These are phyloP conservation scores for Alethe castanea DNA, from an alignment of 2,113 vertebrate genomes.

Conservation along the genomic window DNA sequence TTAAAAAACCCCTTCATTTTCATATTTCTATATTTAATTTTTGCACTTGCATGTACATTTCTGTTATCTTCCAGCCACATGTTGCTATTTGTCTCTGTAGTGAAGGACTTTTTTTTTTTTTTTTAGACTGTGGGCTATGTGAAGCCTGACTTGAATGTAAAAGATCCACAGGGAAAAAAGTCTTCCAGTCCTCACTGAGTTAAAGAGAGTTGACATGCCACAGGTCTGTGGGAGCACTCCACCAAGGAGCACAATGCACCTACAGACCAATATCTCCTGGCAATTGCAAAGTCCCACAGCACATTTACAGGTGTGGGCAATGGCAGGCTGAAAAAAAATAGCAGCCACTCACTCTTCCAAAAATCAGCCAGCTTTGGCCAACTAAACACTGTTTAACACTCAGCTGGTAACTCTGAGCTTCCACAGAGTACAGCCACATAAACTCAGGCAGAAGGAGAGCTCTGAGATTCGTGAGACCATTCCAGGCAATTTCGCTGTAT, in stretches of 20 bases:
- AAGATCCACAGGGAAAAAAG: not conserved
- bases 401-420: not conserved
- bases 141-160: conserved; percentile 45
- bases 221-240: not conserved
- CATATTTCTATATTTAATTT: conserved; percentile 74
- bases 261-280: rapidly evolving
- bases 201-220: not conserved
- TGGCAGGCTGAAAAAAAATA: not conserved
- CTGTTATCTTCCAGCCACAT: conserved; percentile 56
- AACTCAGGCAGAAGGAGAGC: not conserved
- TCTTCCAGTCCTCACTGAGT: not conserved
- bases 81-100: conserved; percentile 59
- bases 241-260: not conserved
- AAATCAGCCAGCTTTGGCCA: not conserved
- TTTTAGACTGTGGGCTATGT: not conserved
- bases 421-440: not conserved
- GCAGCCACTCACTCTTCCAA: not conserved
- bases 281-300: not conserved
- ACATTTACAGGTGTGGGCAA: not conserved
- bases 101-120: not conserved
- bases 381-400: not conserved
- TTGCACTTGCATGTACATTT: conserved; percentile 34
- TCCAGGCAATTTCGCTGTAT: not conserved
- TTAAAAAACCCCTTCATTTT: conserved; percentile 43
- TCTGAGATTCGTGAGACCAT: not conserved